Evolutionary conservation across 2,113 vertebrate species (phyloP).

Genomic region (Mustelus asterias): DNA sequence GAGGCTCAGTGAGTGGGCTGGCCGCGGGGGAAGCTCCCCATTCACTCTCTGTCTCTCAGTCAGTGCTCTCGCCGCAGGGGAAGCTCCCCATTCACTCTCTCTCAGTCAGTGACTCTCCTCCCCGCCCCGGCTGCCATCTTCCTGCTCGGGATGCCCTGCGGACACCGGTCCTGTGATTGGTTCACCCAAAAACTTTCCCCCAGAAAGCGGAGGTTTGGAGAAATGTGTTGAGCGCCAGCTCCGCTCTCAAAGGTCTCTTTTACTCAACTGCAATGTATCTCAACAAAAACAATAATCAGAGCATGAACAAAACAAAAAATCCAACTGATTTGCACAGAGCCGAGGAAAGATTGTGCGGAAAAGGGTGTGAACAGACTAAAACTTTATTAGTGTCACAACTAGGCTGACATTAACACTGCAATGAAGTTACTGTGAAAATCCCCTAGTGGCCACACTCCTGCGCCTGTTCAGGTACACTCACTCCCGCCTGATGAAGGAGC

Average conservation of each 20-base stretch:
- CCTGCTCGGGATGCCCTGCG: conserved; percentile 40
- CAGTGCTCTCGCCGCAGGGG: no score
- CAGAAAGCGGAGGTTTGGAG: background rate
- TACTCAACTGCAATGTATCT: no score
- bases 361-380: background rate
- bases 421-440: no score
- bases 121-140: conserved; percentile 55
- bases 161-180: conserved; percentile 63
- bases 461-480: no score
- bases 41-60: no score
- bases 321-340: background rate
- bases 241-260: background rate
- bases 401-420: no score
- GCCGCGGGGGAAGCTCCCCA: background rate
- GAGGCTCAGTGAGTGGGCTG: no score
- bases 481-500: no score
- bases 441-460: no score
- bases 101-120: background rate
- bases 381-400: no score
- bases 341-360: background rate
- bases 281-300: background rate
- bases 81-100: background rate
- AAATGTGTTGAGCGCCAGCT: no score
- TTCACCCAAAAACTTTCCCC: background rate
- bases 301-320: no score